These are phyloP conservation scores for Merops nubicus DNA, from an alignment of 2,113 vertebrate species.

Conservation along the genomic window DNA sequence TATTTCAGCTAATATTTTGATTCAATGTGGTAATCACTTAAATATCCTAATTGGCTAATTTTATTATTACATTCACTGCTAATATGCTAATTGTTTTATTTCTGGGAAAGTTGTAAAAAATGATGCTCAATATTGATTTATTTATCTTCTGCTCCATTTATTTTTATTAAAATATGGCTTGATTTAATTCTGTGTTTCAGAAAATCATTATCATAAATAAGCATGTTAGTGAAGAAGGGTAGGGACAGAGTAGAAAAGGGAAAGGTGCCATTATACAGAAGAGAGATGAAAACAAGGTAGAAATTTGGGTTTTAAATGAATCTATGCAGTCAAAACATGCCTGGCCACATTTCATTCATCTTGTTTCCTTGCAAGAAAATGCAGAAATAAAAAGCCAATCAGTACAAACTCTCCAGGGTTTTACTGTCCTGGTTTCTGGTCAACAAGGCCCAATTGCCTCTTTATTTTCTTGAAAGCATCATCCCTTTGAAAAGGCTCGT, in stretches of 20 bases:
- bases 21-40: slow-evolving; percentile 16
- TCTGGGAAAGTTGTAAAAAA: slow-evolving; percentile 20
- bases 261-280: neutral
- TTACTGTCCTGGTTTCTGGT: slow-evolving; percentile 32
- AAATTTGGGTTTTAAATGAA: neutral
- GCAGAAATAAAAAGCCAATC: neutral
- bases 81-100: slow-evolving; percentile 54
- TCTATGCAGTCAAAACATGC: neutral
- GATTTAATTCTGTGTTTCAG: slow-evolving; percentile 5
- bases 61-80: neutral
- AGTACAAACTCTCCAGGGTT: slow-evolving; percentile 10
- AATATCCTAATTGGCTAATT: slow-evolving; percentile 43
- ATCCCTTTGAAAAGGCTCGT: neutral
- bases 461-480: neutral
- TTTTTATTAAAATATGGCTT: slow-evolving; percentile 30
- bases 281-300: neutral
- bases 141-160: slow-evolving; percentile 23
- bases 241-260: neutral
- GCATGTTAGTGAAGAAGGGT: neutral
- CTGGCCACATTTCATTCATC: neutral
- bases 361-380: neutral
- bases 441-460: neutral
- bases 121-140: neutral
- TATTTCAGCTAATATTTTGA: neutral
- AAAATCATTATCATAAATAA: slow-evolving; percentile 11